phyloP scores from a whole-genome alignment of 1,140 invertebrate species.

The Pemphigus obesinymphae region DNA sequence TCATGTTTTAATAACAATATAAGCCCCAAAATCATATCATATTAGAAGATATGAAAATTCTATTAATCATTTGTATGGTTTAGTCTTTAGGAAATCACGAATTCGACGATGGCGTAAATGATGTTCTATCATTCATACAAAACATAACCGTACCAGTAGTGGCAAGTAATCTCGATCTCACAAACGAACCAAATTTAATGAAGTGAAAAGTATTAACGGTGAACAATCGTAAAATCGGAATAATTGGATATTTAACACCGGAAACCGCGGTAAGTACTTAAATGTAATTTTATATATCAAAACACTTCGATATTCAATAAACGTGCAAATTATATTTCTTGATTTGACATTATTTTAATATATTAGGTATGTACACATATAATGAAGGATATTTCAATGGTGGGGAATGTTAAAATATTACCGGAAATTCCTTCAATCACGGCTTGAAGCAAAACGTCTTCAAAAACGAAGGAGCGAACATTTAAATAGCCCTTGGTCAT shows the following conservation, averaged over 20 bases:
- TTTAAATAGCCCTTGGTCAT: conserved; percentile 85
- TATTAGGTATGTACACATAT: too few species aligned
- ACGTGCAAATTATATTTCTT: too few species aligned
- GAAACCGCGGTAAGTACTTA: conserved; percentile 63
- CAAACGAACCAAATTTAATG: conserved; percentile 50
- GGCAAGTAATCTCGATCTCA: conserved; percentile 70
- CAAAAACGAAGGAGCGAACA: conserved; percentile 60
- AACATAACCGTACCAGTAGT: conserved; percentile 64
- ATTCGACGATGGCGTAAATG: conserved; percentile 76
- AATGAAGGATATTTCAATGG: too few species aligned
- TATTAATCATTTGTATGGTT: too few species aligned
- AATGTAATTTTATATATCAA: too few species aligned
- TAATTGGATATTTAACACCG: conserved; percentile 83
- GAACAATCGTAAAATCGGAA: conserved; percentile 64
- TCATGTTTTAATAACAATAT: too few species aligned
- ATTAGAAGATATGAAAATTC: too few species aligned
- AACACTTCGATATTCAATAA: too few species aligned
- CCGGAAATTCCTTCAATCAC: conserved; percentile 70
- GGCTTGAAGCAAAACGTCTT: conserved; percentile 63
- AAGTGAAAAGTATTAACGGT: conserved; percentile 66
- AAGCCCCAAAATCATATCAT: too few species aligned
- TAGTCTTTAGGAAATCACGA: conserved; percentile 93
- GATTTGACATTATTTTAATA: too few species aligned
- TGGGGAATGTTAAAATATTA: conserved; percentile 63
- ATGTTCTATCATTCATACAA: conserved; percentile 72